Percentiles rank a stretch among this genome's conserved stretches.
These are phyloP conservation scores for Notothenia rossii DNA, from an alignment of 2,113 vertebrate genomes.

Conservation along the genomic window DNA sequence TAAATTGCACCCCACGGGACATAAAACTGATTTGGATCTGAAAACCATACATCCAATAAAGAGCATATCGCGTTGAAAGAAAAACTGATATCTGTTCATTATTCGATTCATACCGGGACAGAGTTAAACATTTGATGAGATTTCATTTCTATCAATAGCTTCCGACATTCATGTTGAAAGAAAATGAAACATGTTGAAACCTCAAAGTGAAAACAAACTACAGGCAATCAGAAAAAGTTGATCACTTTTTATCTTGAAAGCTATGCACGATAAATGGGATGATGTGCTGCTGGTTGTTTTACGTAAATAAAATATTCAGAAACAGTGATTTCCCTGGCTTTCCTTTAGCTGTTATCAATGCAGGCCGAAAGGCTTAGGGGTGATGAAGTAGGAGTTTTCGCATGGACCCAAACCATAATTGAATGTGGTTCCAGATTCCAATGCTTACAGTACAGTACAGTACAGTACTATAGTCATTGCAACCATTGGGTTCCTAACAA, in stretches of 20 bases:
- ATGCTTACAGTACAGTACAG: constrained; percentile 32
- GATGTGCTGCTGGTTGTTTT: constrained; percentile 66
- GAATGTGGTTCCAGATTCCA: constrained; percentile 30
- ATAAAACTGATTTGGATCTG: constrained; percentile 40
- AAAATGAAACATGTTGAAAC: constrained; percentile 9
- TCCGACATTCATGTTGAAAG: constrained; percentile 25
- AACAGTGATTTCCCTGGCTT: constrained; percentile 55
- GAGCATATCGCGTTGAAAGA: constrained; percentile 68
- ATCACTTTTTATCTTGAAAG: not conserved
- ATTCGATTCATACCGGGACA: constrained; percentile 43
- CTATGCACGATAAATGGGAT: constrained; percentile 22
- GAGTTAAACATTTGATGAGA: constrained; percentile 58
- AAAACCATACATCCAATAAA: constrained; percentile 46
- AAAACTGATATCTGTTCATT: constrained; percentile 49
- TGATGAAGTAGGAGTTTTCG: constrained; percentile 42
- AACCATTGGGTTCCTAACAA: constrained; percentile 42
- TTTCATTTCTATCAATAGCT: constrained; percentile 51
- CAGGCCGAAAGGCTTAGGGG: constrained; percentile 41
- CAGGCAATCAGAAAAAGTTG: constrained; percentile 32
- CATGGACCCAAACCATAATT: constrained; percentile 6
- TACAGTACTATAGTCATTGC: constrained; percentile 41
- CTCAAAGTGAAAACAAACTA: constrained; percentile 13
- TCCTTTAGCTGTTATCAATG: constrained; percentile 43
- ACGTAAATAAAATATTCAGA: constrained; percentile 26
- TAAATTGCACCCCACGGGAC: constrained; percentile 66